These are phyloP conservation scores for Muscicapa striata DNA, from an alignment of 2,797 vertebrate species.

Conservation along the genomic window DNA sequence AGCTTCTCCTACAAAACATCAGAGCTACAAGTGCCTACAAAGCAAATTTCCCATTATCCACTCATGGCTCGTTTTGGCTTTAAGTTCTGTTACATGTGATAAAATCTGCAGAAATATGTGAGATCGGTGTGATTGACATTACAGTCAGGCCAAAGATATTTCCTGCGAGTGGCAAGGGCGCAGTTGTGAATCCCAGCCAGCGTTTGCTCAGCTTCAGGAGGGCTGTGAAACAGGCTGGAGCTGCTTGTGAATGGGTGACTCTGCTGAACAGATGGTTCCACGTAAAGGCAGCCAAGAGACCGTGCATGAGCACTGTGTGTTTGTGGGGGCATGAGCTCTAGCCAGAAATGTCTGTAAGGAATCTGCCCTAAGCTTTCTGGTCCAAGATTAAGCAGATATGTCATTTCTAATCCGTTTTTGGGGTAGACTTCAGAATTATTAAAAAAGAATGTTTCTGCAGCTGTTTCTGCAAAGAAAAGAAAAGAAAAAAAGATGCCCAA, in stretches of 20 bases:
- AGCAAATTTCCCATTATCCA: neutral
- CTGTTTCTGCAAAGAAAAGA: neutral
- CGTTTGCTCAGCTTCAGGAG: neutral
- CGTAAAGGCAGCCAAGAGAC: slow-evolving; percentile 25
- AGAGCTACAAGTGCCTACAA: neutral
- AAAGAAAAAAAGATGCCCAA: neutral
- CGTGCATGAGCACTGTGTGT: neutral
- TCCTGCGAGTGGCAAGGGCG: slow-evolving; percentile 9
- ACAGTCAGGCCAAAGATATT: slow-evolving; percentile 44
- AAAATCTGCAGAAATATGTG: slow-evolving; percentile 48
- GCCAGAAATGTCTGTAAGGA: slow-evolving; percentile 54
- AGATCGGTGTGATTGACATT: neutral
- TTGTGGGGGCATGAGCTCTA: neutral
- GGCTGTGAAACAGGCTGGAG: slow-evolving; percentile 43
- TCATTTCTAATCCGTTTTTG: slow-evolving; percentile 46
- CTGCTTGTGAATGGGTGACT: neutral
- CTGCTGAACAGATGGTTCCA: slow-evolving; percentile 52
- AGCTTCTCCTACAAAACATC: neutral
- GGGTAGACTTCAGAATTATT: slow-evolving; percentile 17
- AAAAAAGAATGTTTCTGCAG: slow-evolving; percentile 48
- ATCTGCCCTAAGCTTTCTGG: slow-evolving; percentile 41
- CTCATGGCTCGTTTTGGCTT: neutral
- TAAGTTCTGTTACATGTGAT: neutral
- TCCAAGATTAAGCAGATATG: slow-evolving; percentile 62
- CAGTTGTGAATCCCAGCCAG: neutral